phyloP scores from a whole-genome alignment of 1,140 invertebrate species.

The Centruroides vittatus region DNA sequence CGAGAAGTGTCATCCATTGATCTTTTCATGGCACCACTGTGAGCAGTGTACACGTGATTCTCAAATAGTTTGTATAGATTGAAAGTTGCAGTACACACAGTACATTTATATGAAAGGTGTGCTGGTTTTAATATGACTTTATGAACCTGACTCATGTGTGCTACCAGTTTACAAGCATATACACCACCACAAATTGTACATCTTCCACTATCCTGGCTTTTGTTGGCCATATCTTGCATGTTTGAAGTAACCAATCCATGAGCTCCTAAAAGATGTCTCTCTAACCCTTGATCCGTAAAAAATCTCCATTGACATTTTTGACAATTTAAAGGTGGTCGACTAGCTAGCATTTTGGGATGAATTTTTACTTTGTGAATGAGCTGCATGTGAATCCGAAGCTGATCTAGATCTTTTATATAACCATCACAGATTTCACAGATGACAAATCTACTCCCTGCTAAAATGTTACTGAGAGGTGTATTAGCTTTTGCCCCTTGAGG shows the following conservation, averaged over 20 bases:
- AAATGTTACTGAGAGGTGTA: constrained; percentile 49
- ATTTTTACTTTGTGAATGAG: constrained; percentile 92
- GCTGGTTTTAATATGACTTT: constrained; percentile 79
- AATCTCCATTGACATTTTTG: constrained; percentile 87
- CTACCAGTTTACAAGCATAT: constrained; percentile 80
- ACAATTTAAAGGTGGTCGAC: constrained; percentile 82
- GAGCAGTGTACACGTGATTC: constrained; percentile 82
- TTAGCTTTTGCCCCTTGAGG: constrained; percentile 75
- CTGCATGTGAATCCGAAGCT: constrained; percentile 84
- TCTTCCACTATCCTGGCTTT: constrained; percentile 79
- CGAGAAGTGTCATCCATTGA: constrained; percentile 44
- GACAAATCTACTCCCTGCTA: constrained; percentile 42
- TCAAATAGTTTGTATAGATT: constrained; percentile 91
- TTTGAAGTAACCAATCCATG: constrained; percentile 90
- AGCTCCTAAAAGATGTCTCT: constrained; percentile 79
- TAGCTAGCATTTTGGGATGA: constrained; percentile 91
- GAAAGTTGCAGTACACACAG: constrained; percentile 83
- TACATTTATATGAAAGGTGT: constrained; percentile 85
- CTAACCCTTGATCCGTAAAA: constrained; percentile 72
- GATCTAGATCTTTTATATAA: constrained; percentile 86
- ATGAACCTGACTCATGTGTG: constrained; percentile 79
- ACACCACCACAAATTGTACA: constrained; percentile 87
- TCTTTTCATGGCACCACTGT: constrained; percentile 43
- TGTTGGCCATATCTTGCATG: constrained; percentile 89
- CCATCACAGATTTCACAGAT: constrained; percentile 92